Base-by-base conservation (phyloP, 2,797 vertebrate species). In the Coendou prehensilis region DNA sequence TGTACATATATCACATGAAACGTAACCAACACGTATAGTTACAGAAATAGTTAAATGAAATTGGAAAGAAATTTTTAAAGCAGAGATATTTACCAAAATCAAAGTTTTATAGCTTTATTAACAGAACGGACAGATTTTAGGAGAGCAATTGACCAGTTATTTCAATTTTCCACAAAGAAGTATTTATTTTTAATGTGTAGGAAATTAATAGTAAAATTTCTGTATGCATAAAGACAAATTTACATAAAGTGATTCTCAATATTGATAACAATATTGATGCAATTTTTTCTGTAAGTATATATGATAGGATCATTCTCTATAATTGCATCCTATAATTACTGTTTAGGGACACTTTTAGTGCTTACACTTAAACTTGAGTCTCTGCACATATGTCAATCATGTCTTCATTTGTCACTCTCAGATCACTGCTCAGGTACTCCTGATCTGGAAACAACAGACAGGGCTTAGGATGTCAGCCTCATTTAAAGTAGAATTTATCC, bases 211-310 rank as follows among this genome's bases (percentile, higher is more conserved):
- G 78, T 67, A 71, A 79, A 75, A 23, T 56, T 28, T 93, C 41
- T 80, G 89, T 94, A 95, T 92, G 93, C 37, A 84, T 78, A 93
- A 91, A 71, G 57, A 89, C 9, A 88, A 81, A 94, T 95, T 93
- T 93, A 71, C 57, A 79, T 69, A 84, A 91, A 95, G 28, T 45
- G 71, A 61, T 93, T 94, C 17, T 57, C 96, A 95, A 76, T 94
- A 94, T 71, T 95, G 45, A 79, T 91, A 91, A 89, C 28, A 89
- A 84, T 52, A 71, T 41, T 93, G 69, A 83, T 89, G 57, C 6
- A 47, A 83, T 61, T 69, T 81, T 96, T 47, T 17, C 30, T 57
- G 37, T 87, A 52, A 56, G 45, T 94, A 69, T 87, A 80, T 33
- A 61, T 89, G 59, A 89, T 75, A 75, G 80, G 8, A 95, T 33